These are phyloP conservation scores for Momotus momota DNA, from an alignment of 2,797 vertebrate species.

Conservation along the genomic window DNA sequence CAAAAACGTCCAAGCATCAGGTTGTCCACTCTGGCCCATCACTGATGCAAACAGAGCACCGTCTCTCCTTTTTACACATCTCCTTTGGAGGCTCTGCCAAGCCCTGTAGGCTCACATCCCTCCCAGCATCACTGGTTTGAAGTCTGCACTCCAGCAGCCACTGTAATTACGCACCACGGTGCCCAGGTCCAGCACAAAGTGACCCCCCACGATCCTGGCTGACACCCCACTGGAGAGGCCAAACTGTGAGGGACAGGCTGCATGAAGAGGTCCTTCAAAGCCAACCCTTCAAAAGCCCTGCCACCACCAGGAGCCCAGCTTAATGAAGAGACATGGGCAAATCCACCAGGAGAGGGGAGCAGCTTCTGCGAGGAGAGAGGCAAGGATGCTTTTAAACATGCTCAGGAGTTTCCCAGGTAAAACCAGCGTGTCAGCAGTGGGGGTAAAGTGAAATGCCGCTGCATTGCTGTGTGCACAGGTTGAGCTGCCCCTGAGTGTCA, in stretches of 20 bases:
- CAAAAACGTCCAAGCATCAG: background rate
- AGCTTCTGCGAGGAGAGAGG: background rate
- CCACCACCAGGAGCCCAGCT: background rate
- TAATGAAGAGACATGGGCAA: background rate
- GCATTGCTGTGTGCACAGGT: background rate
- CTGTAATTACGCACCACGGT: background rate
- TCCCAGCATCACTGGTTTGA: background rate
- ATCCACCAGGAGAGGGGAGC: background rate
- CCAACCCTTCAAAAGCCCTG: background rate
- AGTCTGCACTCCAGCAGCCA: background rate
- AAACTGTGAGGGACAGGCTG: background rate
- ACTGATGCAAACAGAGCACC: background rate
- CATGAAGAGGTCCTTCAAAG: conserved; percentile 13
- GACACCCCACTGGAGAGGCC: background rate
- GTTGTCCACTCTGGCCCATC: background rate
- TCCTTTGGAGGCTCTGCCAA: background rate
- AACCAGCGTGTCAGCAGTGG: background rate
- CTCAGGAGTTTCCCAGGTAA: background rate
- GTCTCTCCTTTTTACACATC: rapidly evolving
- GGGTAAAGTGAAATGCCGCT: rapidly evolving
- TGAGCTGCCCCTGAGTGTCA: background rate
- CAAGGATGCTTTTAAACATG: rapidly evolving
- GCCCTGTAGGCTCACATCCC: background rate
- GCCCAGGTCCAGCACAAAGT: background rate
- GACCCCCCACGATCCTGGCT: background rate